Percentiles rank a stretch among this genome's conserved stretches.
Evolutionary conservation across 2,888 invertebrate species (phyloP).

Genomic region (Cryptocephalus primarius): DNA sequence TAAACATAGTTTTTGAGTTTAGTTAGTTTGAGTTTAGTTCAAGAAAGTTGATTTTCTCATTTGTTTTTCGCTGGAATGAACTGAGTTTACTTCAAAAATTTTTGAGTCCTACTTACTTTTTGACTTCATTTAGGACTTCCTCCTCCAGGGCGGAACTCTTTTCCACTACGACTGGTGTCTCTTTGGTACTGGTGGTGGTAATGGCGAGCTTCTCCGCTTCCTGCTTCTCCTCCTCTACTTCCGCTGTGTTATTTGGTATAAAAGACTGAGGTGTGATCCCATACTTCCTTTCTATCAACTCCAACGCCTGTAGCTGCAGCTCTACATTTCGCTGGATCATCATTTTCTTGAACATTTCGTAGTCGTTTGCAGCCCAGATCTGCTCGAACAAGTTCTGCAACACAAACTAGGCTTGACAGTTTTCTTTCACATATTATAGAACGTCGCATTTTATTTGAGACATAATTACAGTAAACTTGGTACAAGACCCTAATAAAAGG

Average conservation of each 20-base stretch:
- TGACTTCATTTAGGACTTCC: constrained; percentile 36
- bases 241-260: constrained; percentile 38
- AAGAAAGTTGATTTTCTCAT: too few species aligned
- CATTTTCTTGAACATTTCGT: constrained; percentile 78
- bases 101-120: background rate
- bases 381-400: constrained; percentile 53
- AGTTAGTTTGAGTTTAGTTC: too few species aligned
- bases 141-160: constrained; percentile 30
- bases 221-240: constrained; percentile 5
- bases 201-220: background rate
- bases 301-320: constrained; percentile 78
- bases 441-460: too few species aligned
- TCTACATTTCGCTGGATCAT: constrained; percentile 91
- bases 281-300: constrained; percentile 70
- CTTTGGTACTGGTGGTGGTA: background rate
- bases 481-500: too few species aligned
- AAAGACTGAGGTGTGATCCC: constrained; percentile 56
- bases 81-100: too few species aligned
- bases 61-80: too few species aligned
- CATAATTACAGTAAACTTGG: too few species aligned
- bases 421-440: too few species aligned
- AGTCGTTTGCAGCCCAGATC: constrained; percentile 91
- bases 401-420: constrained; percentile 10
- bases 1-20: too few species aligned
- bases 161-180: constrained; percentile 34